Conservation (phyloP, 1,140 invertebrate genomes). For the Colletes gigas region DNA sequence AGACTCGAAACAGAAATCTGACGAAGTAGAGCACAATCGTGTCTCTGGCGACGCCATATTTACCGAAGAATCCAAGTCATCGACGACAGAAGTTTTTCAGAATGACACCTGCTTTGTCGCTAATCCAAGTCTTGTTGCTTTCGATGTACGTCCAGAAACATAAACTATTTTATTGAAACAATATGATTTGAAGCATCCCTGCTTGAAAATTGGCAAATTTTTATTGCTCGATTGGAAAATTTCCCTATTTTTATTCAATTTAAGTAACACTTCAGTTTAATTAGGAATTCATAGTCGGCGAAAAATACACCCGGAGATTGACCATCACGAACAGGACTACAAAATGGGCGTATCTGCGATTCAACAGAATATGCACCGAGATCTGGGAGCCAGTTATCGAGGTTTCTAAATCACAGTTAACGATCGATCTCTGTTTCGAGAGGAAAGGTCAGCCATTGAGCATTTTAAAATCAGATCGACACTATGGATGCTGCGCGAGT, state of each 20-base stretch:
- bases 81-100: background rate
- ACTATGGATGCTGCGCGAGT: conserved; percentile 18
- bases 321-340: conserved; percentile 8
- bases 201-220: too few species aligned
- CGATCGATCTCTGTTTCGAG: too few species aligned
- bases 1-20: background rate
- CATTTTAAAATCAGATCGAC: conserved; percentile 7
- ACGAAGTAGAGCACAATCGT: background rate
- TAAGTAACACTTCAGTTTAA: too few species aligned
- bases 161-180: too few species aligned
- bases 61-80: background rate
- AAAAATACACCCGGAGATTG: background rate
- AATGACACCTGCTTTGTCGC: conserved; percentile 19
- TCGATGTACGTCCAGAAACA: background rate
- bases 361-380: conserved; percentile 16
- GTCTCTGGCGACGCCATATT: background rate
- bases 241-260: too few species aligned
- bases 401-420: background rate
- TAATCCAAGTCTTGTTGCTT: conserved; percentile 1
- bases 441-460: background rate
- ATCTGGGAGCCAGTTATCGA: conserved; percentile 26
- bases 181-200: too few species aligned
- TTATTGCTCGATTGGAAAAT: too few species aligned
- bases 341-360: conserved; percentile 36
- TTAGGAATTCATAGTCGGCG: background rate